Base-by-base conservation (phyloP, 2,888 invertebrate genomes). In the Caenorhabditis sinica region DNA sequence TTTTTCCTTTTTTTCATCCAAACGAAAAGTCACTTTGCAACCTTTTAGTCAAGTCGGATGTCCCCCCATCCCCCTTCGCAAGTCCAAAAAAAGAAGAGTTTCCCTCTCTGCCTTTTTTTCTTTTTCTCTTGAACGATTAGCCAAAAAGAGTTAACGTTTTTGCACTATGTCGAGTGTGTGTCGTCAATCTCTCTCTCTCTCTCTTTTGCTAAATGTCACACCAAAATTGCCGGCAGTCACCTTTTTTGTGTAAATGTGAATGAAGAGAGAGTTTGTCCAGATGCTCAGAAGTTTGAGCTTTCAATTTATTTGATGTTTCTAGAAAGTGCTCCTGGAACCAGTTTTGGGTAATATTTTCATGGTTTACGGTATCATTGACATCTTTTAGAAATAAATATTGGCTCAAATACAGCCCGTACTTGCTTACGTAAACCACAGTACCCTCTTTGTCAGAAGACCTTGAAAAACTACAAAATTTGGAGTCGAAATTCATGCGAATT, bases 1-100 rank as follows among this genome's bases (percentile, higher is more conserved):
- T 51, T 25, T 51, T 63, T 36, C 56, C 15, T 56, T 63, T 33
- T 63, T 61, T 65, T 49, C 60, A 40, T 45, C 25, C 23, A 13
- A 76, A 49, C 20, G 49, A 49, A 49, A 60, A 69, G 77, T 68
- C 77, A 77, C 77, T 77, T 77, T 77, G 77, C 77, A 77, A 69
- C 77, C 77, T 77, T 77, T 76, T 77, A 77, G 68, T 40, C 40
- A n/a, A n/a, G 40, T 69, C 61, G 61, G 77, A 69, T 77, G 77
- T 69, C 69, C 53, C 53, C 23, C 56, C 11, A 15, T 49, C 68
- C 33, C 2, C 53, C 23, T 13, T 53, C 53, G 28, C 56, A 56
- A 56, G 36, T 51, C 40, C 45, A 69, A 69, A 68, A 66, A 68
- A 61, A 60, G 53, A n/a, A 63, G 63, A 25, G 8, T 40, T 36